Percentiles rank a stretch among this genome's conserved stretches.
These are phyloP conservation scores for Subanguina moxae DNA, from an alignment of 1,140 invertebrate species.

Conservation along the genomic window DNA sequence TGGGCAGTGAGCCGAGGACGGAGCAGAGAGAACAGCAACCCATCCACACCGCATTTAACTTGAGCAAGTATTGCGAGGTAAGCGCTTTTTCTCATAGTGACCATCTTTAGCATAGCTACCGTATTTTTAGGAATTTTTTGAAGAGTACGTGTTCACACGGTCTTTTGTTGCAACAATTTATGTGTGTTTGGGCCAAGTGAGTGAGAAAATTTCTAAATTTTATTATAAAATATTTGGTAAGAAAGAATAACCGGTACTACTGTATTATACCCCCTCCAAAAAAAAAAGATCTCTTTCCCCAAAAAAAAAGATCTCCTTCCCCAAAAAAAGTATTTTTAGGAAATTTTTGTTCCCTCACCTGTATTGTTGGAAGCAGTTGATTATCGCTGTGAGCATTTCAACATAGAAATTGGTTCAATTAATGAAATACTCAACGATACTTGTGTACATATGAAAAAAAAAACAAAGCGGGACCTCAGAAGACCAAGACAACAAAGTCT, in stretches of 20 bases:
- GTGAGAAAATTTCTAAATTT: too few species aligned
- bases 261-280: too few species aligned
- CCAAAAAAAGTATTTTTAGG: not conserved
- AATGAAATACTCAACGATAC: slow-evolving; percentile 34
- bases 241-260: too few species aligned
- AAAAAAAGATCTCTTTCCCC: too few species aligned
- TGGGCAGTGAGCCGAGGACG: not conserved
- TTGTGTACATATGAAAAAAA: slow-evolving; percentile 17
- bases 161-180: slow-evolving; percentile 33
- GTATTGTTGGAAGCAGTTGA: slow-evolving; percentile 30
- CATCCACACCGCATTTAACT: slow-evolving; percentile 25
- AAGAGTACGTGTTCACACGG: slow-evolving; percentile 35
- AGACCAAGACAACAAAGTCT: not conserved
- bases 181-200: slow-evolving; percentile 25
- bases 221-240: too few species aligned
- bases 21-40: slow-evolving; percentile 2
- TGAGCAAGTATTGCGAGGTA: slow-evolving; percentile 20
- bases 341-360: slow-evolving; percentile 27
- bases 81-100: slow-evolving; percentile 31
- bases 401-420: slow-evolving; percentile 36
- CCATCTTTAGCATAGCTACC: not conserved
- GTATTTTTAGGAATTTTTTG: slow-evolving; percentile 3
- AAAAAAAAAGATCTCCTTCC: too few species aligned
- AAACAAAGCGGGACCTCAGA: not conserved
- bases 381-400: slow-evolving; percentile 34